Percentiles rank a stretch among this genome's conserved stretches.
phyloP scores from a whole-genome alignment of 2,797 vertebrate genomes.

The Pelochelys cantorii region DNA sequence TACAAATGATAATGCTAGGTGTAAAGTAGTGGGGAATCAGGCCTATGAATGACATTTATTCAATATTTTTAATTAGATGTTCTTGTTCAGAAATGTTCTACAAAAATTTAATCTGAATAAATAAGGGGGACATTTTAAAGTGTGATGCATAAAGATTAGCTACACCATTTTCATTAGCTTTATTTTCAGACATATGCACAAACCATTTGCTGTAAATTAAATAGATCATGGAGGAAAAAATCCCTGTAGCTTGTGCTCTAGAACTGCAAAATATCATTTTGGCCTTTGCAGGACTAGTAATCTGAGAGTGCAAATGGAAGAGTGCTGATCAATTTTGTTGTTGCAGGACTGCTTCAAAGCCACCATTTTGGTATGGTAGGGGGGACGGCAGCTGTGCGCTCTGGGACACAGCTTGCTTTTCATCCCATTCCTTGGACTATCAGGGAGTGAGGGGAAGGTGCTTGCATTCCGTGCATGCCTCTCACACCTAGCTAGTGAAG shows the following conservation, averaged over 20 bases:
- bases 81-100: background rate
- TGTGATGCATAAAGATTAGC: background rate
- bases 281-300: background rate
- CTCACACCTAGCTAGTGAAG: too few species aligned
- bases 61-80: background rate
- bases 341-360: too few species aligned
- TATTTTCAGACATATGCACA: background rate
- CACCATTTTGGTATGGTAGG: too few species aligned
- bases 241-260: rapidly evolving
- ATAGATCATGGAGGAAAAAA: background rate
- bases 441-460: too few species aligned
- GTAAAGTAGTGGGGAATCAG: background rate
- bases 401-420: too few species aligned
- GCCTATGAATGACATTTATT: background rate
- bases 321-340: background rate
- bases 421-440: too few species aligned
- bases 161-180: background rate
- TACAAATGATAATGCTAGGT: background rate
- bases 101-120: background rate
- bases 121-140: background rate
- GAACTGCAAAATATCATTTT: background rate
- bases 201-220: background rate
- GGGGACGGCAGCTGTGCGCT: too few species aligned
- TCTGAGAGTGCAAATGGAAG: slow-evolving; percentile 9
- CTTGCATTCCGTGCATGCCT: too few species aligned